A percentile compares a stretch with the other conserved stretches of the same genome.
These are phyloP conservation scores for Mystacides longicornis DNA, from an alignment of 2,888 invertebrate genomes.

Conservation along the genomic window DNA sequence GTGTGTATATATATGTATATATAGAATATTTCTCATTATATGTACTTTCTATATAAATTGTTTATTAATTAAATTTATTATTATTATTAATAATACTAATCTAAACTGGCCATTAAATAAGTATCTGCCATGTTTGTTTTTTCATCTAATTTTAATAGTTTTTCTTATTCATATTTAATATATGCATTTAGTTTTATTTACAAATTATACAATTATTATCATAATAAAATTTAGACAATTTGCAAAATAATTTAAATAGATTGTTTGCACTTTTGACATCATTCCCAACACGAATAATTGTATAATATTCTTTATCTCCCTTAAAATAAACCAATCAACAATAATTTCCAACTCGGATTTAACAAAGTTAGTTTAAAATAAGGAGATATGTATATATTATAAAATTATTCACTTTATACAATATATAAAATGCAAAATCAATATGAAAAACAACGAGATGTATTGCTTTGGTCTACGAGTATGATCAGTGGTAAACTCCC, in stretches of 20 bases:
- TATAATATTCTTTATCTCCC: background rate
- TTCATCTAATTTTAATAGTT: conserved; percentile 54
- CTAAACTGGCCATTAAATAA: conserved; percentile 67
- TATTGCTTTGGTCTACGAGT: too few relatives aligned
- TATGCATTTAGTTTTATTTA: conserved; percentile 48
- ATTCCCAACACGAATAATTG: background rate
- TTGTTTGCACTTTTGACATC: conserved; percentile 42
- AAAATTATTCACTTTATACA: conserved; percentile 14
- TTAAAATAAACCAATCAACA: background rate
- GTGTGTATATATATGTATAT: conserved; percentile 48
- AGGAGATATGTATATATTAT: conserved; percentile 12
- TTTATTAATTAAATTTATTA: conserved; percentile 30
- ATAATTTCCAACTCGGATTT: background rate
- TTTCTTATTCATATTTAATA: conserved; percentile 50
- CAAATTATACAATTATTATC: conserved; percentile 57
- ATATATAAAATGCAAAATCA: conserved; percentile 33
- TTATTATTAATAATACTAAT: conserved; percentile 57
- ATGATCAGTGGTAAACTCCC: too few relatives aligned
- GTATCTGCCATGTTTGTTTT: conserved; percentile 54
- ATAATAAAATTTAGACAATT: conserved; percentile 48
- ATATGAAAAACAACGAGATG: conserved; percentile 42
- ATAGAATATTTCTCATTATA: conserved; percentile 27
- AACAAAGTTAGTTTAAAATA: background rate
- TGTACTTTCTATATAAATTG: conserved; percentile 28
- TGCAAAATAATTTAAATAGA: conserved; percentile 52